phyloP scores from a whole-genome alignment of 2,113 vertebrate species.

The Phalacrocorax carbo region DNA sequence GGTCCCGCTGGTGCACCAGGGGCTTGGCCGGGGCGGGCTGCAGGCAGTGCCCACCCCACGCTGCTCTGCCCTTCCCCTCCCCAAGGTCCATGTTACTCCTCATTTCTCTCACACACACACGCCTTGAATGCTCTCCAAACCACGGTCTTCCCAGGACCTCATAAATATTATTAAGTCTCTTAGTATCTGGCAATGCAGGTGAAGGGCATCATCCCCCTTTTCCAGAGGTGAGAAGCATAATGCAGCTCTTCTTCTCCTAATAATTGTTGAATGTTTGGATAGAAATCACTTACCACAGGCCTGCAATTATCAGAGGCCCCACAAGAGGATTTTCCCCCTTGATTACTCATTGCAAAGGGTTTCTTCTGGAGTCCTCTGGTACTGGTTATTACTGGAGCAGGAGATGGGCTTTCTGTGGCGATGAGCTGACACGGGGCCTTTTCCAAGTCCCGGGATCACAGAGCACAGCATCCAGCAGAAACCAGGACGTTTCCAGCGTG shows the following conservation, averaged over 20 bases:
- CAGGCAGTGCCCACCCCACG: neutral
- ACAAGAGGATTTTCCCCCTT: neutral
- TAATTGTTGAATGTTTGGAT: neutral
- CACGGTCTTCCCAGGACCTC: fast-evolving
- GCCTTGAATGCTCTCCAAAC: neutral
- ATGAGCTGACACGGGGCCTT: neutral
- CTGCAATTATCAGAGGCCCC: neutral
- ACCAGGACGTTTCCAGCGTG: fast-evolving
- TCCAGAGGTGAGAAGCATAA: neutral
- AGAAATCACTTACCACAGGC: neutral
- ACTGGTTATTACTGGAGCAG: neutral
- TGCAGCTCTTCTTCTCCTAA: neutral
- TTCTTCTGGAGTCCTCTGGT: neutral
- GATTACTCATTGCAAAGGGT: neutral
- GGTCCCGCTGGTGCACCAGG: neutral
- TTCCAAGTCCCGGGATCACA: fast-evolving
- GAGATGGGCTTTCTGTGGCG: fast-evolving
- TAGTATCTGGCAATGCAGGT: neutral
- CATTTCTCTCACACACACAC: fast-evolving
- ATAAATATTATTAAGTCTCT: fast-evolving
- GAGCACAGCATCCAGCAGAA: neutral
- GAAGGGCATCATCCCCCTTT: neutral
- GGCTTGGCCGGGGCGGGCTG: neutral
- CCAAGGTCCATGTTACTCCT: fast-evolving
- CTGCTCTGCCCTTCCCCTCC: neutral